Percentiles rank a stretch among this genome's conserved stretches.
Conservation (phyloP, 2,888 invertebrate genomes). For the Athetis lepigone region DNA sequence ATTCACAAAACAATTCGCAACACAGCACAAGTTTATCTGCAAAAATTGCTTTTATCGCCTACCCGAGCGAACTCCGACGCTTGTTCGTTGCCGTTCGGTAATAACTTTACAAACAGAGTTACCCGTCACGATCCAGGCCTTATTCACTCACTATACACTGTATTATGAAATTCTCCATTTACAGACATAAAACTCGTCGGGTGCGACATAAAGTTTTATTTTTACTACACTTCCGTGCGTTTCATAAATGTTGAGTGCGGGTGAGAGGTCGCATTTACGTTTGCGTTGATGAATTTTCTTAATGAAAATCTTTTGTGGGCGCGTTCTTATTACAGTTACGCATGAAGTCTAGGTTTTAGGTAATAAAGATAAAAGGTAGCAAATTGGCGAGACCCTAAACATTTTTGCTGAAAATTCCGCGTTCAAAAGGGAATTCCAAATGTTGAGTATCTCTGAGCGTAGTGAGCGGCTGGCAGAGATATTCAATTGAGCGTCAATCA, state of each 20-base stretch:
- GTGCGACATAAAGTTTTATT: constrained; percentile 71
- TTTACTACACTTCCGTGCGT: constrained; percentile 72
- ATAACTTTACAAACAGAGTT: constrained; percentile 73
- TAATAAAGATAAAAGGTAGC: constrained; percentile 45
- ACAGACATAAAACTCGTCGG: constrained; percentile 67
- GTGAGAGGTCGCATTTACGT: constrained; percentile 61
- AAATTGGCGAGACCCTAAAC: constrained; percentile 29
- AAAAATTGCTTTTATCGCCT: constrained; percentile 57
- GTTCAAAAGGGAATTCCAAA: constrained; percentile 12
- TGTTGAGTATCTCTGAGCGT: constrained; percentile 14
- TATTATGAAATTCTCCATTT: constrained; percentile 68
- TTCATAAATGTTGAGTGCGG: constrained; percentile 70
- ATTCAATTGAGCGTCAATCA: constrained; percentile 61
- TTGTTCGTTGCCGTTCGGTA: constrained; percentile 68
- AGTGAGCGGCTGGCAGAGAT: constrained; percentile 32
- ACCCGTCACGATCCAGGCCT: constrained; percentile 66
- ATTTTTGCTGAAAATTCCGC: constrained; percentile 16
- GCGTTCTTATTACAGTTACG: constrained; percentile 42
- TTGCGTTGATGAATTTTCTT: constrained; percentile 65
- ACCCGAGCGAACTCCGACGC: constrained; percentile 41
- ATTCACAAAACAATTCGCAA: constrained; percentile 48
- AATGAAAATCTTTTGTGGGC: constrained; percentile 64
- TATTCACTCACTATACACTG: constrained; percentile 66
- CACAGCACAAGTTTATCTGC: constrained; percentile 40
- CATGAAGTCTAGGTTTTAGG: constrained; percentile 29